Evolutionary conservation across 2,113 vertebrate genomes (phyloP), one percentile per base, ranked within the genome.

Genomic region (Carlito syrichta): DNA sequence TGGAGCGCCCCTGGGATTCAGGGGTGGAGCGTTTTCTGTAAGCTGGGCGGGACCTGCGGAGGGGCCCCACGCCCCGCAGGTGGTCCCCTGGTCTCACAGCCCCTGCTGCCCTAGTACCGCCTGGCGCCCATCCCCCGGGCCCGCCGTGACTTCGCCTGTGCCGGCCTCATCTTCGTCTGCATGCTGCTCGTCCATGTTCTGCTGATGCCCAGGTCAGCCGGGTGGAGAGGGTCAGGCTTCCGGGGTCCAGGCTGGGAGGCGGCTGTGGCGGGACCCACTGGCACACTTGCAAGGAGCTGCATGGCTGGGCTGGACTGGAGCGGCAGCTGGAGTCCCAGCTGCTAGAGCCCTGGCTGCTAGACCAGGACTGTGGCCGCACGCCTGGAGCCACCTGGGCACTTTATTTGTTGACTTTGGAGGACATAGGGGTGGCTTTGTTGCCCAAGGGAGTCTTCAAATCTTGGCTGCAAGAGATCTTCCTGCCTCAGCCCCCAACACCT

Each of bases 151-250:
- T 99, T 99, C 0, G 98, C 87, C 3, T 99, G 99, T 77, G 99
- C 99, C 91, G 91, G 98, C 78, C 97, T 99, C 50, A 98, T 99
- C 96, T 99, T 99, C 97, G 9, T 99, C 94, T 99, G 99, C 94
- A 99, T 99, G 98, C 99, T 99, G 97, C 84, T 99, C 63, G 96
- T 99, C 96, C 99, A 99, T 78, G 98, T 99, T 97, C 97, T 99
- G 38, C 98, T 99, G 89, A 98, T 99, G 96, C 97, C 98, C 86
- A 95, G 98, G 99, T 99, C 97, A 98, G 99, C 98, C 0, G 40
- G n/a, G 0, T 1, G 73, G 66, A 50, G 78, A 35, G 60, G 11
- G 85, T 5, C 12, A 1, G 3, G 40, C 27, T 56, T 23, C 30
- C 8, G 69, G 77, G 62, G 45, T 43, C 20, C 48, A 38, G 79